Base-by-base conservation (phyloP, 2,113 vertebrate genomes). In the Otolemur garnettii region DNA sequence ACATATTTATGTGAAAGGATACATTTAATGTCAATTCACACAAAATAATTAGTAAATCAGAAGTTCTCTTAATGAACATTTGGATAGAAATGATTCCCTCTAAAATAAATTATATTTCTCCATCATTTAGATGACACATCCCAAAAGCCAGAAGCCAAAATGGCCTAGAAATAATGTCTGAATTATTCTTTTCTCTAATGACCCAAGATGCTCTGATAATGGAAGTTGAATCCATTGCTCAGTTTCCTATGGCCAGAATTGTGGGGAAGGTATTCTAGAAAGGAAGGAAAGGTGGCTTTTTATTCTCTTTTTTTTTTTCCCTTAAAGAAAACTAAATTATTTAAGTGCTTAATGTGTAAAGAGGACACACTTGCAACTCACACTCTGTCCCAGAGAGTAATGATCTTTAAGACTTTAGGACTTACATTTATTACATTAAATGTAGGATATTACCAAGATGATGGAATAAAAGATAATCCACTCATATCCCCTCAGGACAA, bases 31-130 rank as follows among this genome's bases (percentile, higher is more conserved):
- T 19, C 4, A 87, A 2, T 66, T 81, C 53, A 87, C 42, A 33
- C n/a, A 81, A 91, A 95, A 74, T 42, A 83, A 91, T 74, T 60
- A 89, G 14, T 78, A 86, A 82, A 77, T 30, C 13, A 13, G 60
- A 21, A 28, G 14, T 79, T 90, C 30, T 94, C 53, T 62, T 68
- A 33, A 7, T 62, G 24, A 75, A 42, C 62, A 7, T 93, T 85
- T 53, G 69, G 26, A 91, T 66, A n/a, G 66, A 90, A 97, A 45
- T 66, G 59, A 83, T 80, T 91, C 66, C 53, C 24, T 94, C 19
- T 79, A 83, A 95, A 92, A 87, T 24, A 69, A 90, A 94, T 35
- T 69, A n/a, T 88, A 5, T 59, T 87, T 77, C 35, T 90, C 17
- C 42, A 7, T 84, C 45, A 64, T 74, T 9, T 38, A 84, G 45